Conservation (phyloP, 2,888 invertebrate genomes). For the Tiliacea aurago region DNA sequence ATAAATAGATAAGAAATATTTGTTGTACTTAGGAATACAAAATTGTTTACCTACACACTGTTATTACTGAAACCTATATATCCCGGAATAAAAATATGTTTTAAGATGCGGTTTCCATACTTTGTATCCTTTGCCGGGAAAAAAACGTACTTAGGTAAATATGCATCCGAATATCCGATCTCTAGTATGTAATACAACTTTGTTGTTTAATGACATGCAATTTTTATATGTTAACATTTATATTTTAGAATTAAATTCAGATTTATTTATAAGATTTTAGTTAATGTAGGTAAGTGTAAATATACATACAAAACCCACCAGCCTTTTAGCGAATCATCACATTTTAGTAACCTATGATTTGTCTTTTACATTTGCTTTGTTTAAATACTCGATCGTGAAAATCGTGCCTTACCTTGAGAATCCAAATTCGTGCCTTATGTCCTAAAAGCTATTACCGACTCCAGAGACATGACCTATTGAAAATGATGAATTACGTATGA, state of each 20-base stretch:
- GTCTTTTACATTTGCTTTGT: conserved; percentile 45
- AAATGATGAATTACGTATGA: conserved; percentile 6
- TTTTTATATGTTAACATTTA: conserved; percentile 70
- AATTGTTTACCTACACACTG: too few species aligned
- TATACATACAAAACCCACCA: conserved; percentile 81
- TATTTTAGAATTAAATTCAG: conserved; percentile 61
- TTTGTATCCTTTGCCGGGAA: too few species aligned
- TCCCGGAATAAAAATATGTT: too few species aligned
- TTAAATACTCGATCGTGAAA: conserved; percentile 55
- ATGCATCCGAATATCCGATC: too few species aligned
- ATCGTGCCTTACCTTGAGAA: conserved; percentile 70
- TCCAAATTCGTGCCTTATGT: conserved; percentile 72
- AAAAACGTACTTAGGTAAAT: too few species aligned
- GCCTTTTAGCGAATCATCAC: conserved; percentile 73
- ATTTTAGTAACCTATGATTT: conserved; percentile 55
- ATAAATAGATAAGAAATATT: too few species aligned
- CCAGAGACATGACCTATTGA: background rate
- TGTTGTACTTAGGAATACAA: too few species aligned
- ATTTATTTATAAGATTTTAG: conserved; percentile 46
- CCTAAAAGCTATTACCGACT: conserved; percentile 27
- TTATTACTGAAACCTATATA: too few species aligned
- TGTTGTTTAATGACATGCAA: conserved; percentile 77
- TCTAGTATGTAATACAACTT: conserved; percentile 67
- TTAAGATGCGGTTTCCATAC: too few species aligned
- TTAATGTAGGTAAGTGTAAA: conserved; percentile 72